These are phyloP conservation scores for Galerucella nymphaeae DNA, from an alignment of 2,888 invertebrate species.

Conservation along the genomic window DNA sequence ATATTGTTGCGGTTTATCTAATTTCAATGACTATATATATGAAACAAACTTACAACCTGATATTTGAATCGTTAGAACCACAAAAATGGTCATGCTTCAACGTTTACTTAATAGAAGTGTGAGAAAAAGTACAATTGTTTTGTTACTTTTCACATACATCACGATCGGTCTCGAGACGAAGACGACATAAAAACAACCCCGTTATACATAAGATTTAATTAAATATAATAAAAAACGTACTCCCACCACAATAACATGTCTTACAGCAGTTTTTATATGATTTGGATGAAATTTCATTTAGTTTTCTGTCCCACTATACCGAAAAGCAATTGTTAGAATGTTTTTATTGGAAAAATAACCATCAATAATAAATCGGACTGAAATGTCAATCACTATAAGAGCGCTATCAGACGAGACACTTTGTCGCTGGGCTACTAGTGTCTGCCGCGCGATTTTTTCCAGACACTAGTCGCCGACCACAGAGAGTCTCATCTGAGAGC, in stretches of 20 bases:
- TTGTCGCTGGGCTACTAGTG: too few relatives aligned
- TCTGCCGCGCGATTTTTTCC: too few relatives aligned
- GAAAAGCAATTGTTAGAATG: too few relatives aligned
- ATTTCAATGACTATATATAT: conserved; percentile 27
- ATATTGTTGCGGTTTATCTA: conserved; percentile 30
- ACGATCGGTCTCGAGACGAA: neutral
- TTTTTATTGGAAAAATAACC: too few relatives aligned
- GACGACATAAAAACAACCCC: neutral
- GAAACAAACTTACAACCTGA: conserved; percentile 25
- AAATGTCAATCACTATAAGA: too few relatives aligned
- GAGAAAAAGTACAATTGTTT: conserved; percentile 33
- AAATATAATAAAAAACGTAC: neutral
- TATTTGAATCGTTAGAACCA: conserved; percentile 35
- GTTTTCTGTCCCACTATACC: neutral
- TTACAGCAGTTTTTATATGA: neutral
- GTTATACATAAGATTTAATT: neutral
- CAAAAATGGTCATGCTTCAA: conserved; percentile 36
- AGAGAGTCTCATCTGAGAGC: too few relatives aligned
- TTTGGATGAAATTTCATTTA: neutral
- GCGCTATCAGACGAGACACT: too few relatives aligned
- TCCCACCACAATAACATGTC: neutral
- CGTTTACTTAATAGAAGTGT: conserved; percentile 30
- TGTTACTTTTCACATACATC: neutral
- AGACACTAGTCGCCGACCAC: too few relatives aligned
- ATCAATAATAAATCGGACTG: too few relatives aligned